Conservation (phyloP, 2,113 vertebrate genomes). For the Enhydra lutris region DNA sequence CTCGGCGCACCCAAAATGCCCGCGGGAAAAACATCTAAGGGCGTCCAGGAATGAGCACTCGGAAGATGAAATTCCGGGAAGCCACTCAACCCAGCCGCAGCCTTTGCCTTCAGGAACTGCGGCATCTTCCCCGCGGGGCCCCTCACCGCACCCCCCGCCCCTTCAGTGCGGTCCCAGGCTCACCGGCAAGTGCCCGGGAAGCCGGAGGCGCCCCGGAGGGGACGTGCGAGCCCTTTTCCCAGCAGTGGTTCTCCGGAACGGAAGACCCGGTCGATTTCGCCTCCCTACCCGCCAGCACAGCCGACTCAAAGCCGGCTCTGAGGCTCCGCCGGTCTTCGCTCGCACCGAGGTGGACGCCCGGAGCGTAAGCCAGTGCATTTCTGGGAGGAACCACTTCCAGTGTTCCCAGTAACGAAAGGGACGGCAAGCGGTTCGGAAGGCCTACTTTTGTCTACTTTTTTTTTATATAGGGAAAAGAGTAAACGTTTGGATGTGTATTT, state of each 20-base stretch:
- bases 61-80: background rate
- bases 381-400: background rate
- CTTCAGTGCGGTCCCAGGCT: background rate
- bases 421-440: background rate
- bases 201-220: background rate
- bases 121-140: background rate
- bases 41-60: background rate
- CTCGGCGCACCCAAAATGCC: background rate
- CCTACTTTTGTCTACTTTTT: background rate
- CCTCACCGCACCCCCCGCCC: background rate
- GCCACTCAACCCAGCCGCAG: background rate
- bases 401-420: background rate
- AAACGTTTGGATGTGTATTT: background rate
- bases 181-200: background rate
- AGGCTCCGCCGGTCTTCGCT: background rate
- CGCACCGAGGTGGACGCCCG: background rate
- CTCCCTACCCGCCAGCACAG: background rate
- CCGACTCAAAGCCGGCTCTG: background rate
- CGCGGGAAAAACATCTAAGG: background rate
- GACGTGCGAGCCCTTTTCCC: background rate
- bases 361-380: background rate
- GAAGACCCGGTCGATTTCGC: background rate
- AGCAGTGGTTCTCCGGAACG: background rate
- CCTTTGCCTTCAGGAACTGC: background rate
- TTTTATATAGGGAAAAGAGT: background rate